Base-by-base conservation (phyloP, 2,888 invertebrate genomes). In the Cataglyphis rosenhaueri region DNA sequence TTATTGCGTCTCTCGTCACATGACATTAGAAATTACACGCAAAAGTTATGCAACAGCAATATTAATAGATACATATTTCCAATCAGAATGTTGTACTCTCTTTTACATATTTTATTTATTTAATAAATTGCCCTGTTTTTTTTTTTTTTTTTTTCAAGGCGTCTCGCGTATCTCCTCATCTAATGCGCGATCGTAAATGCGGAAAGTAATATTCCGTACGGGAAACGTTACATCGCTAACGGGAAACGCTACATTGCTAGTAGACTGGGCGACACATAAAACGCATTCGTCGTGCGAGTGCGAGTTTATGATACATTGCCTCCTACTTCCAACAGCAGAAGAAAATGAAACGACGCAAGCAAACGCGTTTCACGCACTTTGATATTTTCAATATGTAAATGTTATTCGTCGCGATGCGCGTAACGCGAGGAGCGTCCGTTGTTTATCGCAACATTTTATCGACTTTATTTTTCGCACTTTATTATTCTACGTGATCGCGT, bases 181-280 rank as follows among this genome's bases (percentile, higher is more conserved):
- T 25, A 25, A 41, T 41, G 57, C 32, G 12, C 32, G 57, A 57
- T 78, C 73, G 74, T 78, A 71, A 78, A 78, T 21, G 78, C 25
- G 25, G 21, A 78, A 78, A 71, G 44, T 78, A 76, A 73, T 71
- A 59, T 44, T 78, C 32, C 44, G 55, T 29, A 70, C 73, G 78
- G 78, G 78, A 71, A 78, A 44, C 12, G 71, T 70, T 52, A 70
- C 41, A 59, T 70, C 74, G 44, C 73, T 78, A 78, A 78, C 78
- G 78, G 78, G 73, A 78, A 78, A 44, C 73, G 55, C 55, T 52
- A 57, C 59, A 73, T 73, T 25, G 74, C 74, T 21, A 18, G 71
- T 59, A 41, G 70, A 62, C 70, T n/a, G 48, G 59, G 32, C 74
- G 78, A 59, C 59, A 35, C 78, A 25, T 73, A 74, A 79, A 79